Evolutionary conservation across 2,797 vertebrate species (phyloP), one percentile per base, ranked within the genome.

Genomic region (Tarsius wallacei): DNA sequence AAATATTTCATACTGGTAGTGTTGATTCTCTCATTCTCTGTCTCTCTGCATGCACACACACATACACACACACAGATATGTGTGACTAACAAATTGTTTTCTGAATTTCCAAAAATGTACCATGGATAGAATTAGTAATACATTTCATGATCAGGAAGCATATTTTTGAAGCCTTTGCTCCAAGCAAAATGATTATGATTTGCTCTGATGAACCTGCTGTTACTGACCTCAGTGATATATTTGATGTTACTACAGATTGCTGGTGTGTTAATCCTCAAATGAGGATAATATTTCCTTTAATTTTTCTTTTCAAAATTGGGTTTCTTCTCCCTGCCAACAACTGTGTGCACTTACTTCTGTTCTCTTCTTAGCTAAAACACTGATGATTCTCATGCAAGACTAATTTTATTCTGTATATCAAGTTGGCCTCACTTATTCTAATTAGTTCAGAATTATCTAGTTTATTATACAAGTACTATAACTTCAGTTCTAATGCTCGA

Each of bases 11-110:
- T n/a, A 71, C 26, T 86, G 19, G 4, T 13, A 36, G 11, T 51
- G 28, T 47, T 68, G 28, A 21, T 33, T 61, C 8, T 12, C 19
- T 1, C 14, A 53, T 0, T 53, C 5, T 66, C 77, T n/a, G 7
- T 11, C 2, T n/a, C n/a, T n/a, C n/a, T n/a, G n/a, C n/a, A n/a
- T n/a, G n/a, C n/a, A n/a, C 33, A 13, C 3, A 51, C 17, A 78
- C 36, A 26, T 6, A n/a, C 1, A 71, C 3, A 59, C 7, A 70
- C 3, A n/a, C 12, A 33, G 14, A 64, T 5, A 78, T 5, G 22
- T 16, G 2, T n/a, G 2, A 74, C 87, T 95, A 90, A 91, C 3
- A 95, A 51, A 73, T 81, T n/a, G 3, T 73, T 81, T 94, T 51
- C 26, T 14, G n/a, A 49, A 63, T 95, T 91, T 82, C 42, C 0